Evolutionary conservation across 2,113 vertebrate species (phyloP), one percentile per base, ranked within the genome.

Genomic region (Sisor rabdophorus): DNA sequence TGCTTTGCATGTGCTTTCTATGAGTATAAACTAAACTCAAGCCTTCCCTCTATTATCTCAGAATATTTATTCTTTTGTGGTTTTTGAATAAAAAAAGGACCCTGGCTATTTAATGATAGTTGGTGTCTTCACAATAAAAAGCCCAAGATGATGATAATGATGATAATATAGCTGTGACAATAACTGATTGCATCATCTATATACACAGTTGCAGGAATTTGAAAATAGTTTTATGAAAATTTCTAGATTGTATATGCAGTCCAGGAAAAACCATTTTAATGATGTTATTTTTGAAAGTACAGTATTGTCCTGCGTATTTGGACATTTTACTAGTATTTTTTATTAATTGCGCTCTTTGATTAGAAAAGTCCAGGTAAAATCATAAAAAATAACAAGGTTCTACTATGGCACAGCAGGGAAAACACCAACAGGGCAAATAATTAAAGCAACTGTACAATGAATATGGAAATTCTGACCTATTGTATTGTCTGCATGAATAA

Each of bases 341-440:
- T 44, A 20, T 24, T 36, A 36, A 36, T 36, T 36, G 12, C 13
- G 24, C 40, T 26, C 47, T 9, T 48, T 67, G 24, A 48, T 17
- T 12, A 26, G 26, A 67, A n/a, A 48, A 6, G 4, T 7, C 44
- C 48, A 69, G 48, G 11, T 30, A 69, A 50, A 69, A 26, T 15
- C 64, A 67, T 26, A 8, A 67, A 44, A 67, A 69, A 28, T 52
- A 69, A 52, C 48, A 30, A 69, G 24, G 16, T 50, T 52, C 26
- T 20, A 20, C 0, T 28, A 16, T 28, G 22, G 4, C 1, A 19
- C 24, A 50, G 47, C 26, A 26, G 9, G 24, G 65, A 30, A 69
- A 67, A 30, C 48, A 52, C 65, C 40, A 48, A 26, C 19, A 11
- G 15, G 19, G 24, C 15, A 67, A 19, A 17, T 13, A 2, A 47